These are phyloP conservation scores for Thelaira solivaga DNA, from an alignment of 2,888 invertebrate genomes.

Conservation along the genomic window DNA sequence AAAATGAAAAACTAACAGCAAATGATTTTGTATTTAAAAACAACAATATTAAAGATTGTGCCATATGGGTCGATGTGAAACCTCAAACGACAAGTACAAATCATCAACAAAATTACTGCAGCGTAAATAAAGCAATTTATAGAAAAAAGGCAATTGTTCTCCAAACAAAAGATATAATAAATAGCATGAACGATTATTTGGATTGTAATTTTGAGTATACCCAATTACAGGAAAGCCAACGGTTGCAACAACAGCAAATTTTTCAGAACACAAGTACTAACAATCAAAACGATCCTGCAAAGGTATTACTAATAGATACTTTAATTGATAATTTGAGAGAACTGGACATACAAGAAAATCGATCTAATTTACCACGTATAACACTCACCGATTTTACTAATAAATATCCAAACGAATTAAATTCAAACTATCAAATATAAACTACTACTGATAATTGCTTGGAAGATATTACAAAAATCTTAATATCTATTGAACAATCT, in stretches of 20 bases:
- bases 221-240: conserved; percentile 51
- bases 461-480: conserved; percentile 51
- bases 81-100: conserved; percentile 43
- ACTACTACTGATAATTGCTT: conserved; percentile 14
- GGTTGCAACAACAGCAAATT: neutral
- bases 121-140: neutral
- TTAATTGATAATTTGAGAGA: conserved; percentile 69
- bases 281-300: conserved; percentile 31
- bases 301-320: conserved; percentile 34
- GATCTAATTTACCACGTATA: conserved; percentile 71
- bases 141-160: conserved; percentile 8
- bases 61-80: conserved; percentile 71
- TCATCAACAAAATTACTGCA: neutral
- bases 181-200: conserved; percentile 67
- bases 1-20: conserved; percentile 8
- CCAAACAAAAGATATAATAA: conserved; percentile 28
- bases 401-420: conserved; percentile 48
- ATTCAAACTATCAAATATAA: conserved; percentile 36
- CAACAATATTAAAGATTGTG: conserved; percentile 51
- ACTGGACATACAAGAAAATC: conserved; percentile 68
- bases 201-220: conserved; percentile 62
- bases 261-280: neutral
- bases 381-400: conserved; percentile 72
- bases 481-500: conserved; percentile 19
- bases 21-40: conserved; percentile 21